Evolutionary conservation across 2,797 vertebrate genomes (phyloP), one percentile per base, ranked within the genome.

Genomic region (Fundulus diaphanus): DNA sequence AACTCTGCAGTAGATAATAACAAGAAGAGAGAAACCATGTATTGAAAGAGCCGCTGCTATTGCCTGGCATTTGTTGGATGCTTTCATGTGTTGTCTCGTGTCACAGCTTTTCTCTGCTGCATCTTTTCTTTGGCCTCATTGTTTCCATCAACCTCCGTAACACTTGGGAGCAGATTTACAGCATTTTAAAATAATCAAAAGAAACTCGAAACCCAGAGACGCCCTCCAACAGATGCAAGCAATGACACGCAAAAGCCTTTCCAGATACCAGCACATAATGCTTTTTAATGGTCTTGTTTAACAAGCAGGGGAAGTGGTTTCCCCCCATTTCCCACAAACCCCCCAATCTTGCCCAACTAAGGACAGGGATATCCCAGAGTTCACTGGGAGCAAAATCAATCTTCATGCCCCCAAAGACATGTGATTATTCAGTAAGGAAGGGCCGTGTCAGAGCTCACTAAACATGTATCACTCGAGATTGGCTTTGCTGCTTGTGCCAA

Each of bases 251-350:
- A 85, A 87, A 89, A 90, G 88, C 76, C 81, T 85, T 87, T 88
- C 79, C 88, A 82, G 82, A 91, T 89, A 82, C 89, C 81, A 82
- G 83, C 87, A 81, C 80, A 81, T 93, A 92, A 93, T 93, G 90
- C 90, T 74, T 93, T 95, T 93, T 92, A 95, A 94, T 94, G 92
- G 89, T 89, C 90, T 84, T 94, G 92, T 94, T 94, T 94, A 95
- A 95, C 95, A 95, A 94, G 91, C 92, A 90, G 80, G 92, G 94
- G 92, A 94, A 94, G 93, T 93, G 94, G 93, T 94, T 93, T 88
- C 77, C 73, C 83, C 87, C 79, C 84, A 85, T 87, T 89, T 92
- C 92, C 94, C 93, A 80, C 92, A 93, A 94, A 85, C 90, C 91
- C 89, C 76, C 2, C 88, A 92, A 88, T 78, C 68, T 81, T 88